These are phyloP conservation scores for Oryzias curvinotus DNA, from an alignment of 2,113 vertebrate species.

Conservation along the genomic window DNA sequence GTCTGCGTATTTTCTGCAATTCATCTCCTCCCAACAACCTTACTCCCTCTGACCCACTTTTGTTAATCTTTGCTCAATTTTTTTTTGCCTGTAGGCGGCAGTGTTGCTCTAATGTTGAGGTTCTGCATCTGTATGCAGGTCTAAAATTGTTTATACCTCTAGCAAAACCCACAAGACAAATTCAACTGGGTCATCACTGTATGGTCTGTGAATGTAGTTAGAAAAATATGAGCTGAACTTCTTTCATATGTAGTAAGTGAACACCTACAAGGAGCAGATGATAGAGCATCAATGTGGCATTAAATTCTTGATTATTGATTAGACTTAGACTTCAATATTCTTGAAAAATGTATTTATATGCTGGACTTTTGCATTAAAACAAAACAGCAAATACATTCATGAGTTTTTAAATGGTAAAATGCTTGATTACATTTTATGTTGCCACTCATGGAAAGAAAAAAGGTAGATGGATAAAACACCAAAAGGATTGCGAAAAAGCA, in stretches of 20 bases:
- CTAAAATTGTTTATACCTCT: constrained; percentile 1
- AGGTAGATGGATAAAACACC: no score
- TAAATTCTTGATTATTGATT: no score
- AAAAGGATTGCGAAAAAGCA: no score
- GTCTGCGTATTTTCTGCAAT: background rate
- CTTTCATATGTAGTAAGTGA: constrained; percentile 9
- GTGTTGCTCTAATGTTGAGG: constrained; percentile 40
- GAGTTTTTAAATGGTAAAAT: no score
- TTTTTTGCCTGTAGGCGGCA: constrained; percentile 66
- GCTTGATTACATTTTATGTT: no score
- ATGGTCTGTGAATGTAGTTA: background rate
- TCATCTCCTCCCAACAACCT: constrained; percentile 8
- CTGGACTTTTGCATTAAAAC: no score
- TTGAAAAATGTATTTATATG: no score
- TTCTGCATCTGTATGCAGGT: constrained; percentile 15
- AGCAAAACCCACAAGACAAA: constrained; percentile 8
- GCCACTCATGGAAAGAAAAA: no score
- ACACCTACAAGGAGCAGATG: no score
- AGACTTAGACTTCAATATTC: no score
- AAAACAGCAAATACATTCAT: no score
- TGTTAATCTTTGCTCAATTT: constrained; percentile 20
- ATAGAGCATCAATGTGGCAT: no score
- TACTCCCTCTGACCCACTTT: constrained; percentile 60
- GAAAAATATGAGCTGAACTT: constrained; percentile 5
- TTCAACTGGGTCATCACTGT: constrained; percentile 42